Conservation (phyloP, 2,113 vertebrate genomes). For the Polyodon spathula region DNA sequence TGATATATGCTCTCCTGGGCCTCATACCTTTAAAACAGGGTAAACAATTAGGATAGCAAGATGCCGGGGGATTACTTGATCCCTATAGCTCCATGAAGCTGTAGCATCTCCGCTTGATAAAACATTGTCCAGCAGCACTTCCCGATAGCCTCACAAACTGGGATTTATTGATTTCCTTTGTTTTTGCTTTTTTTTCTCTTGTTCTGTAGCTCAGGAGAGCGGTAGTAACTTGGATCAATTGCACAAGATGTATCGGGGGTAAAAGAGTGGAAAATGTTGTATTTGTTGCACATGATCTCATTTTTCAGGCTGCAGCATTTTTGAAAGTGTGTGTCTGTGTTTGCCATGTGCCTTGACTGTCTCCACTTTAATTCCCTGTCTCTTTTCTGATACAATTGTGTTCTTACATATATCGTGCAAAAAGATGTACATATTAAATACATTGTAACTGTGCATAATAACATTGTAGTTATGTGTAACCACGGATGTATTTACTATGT, state of each 20-base stretch:
- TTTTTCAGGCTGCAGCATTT: slow-evolving; percentile 28
- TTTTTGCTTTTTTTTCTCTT: slow-evolving; percentile 6
- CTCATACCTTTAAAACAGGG: slow-evolving; percentile 16
- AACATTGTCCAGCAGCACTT: slow-evolving; percentile 18
- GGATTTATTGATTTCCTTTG: slow-evolving; percentile 30
- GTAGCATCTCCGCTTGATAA: slow-evolving; percentile 25
- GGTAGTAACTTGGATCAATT: slow-evolving; percentile 28
- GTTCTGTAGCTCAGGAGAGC: slow-evolving; percentile 17
- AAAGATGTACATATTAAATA: no score
- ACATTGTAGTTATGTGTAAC: no score
- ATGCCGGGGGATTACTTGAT: slow-evolving; percentile 4
- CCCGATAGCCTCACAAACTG: slow-evolving; percentile 18
- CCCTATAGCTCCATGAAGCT: slow-evolving; percentile 7
- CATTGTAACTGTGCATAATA: no score
- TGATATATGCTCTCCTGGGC: slow-evolving; percentile 15
- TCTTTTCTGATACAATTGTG: no score
- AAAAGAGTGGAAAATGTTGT: slow-evolving; percentile 29
- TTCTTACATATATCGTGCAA: no score
- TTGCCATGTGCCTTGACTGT: background rate
- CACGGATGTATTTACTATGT: no score
- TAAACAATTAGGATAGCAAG: slow-evolving; percentile 30
- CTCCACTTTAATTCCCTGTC: slow-evolving; percentile 2
- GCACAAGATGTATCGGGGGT: slow-evolving; percentile 18
- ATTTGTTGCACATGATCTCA: slow-evolving; percentile 34
- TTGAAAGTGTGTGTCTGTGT: slow-evolving; percentile 3